phyloP scores from a whole-genome alignment of 2,113 vertebrate species.

The Pardalotus punctatus region DNA sequence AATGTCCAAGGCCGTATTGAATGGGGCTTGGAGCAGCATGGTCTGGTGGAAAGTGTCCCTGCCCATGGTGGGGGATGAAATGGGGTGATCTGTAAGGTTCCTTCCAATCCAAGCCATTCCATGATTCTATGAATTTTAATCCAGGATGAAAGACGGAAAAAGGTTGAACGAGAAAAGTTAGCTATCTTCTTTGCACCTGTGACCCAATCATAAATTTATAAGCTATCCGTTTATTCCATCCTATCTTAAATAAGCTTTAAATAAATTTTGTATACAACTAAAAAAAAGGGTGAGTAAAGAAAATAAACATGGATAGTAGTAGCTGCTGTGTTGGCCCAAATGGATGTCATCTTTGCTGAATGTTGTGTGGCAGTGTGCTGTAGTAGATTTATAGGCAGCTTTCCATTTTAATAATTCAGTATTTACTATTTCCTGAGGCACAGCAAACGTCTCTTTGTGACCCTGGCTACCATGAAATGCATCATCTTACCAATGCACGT shows the following conservation, averaged over 20 bases:
- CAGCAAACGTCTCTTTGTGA: background rate
- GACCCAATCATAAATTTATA: background rate
- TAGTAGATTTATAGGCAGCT: background rate
- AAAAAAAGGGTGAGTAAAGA: background rate
- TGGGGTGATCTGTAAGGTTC: background rate
- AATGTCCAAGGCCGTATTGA: background rate
- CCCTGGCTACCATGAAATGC: background rate
- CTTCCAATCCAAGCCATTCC: background rate
- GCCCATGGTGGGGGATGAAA: background rate
- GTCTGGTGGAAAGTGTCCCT: background rate
- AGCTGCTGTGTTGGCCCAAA: background rate
- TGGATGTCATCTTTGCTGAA: background rate
- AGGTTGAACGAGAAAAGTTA: background rate
- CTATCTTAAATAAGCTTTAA: background rate
- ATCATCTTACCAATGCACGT: background rate
- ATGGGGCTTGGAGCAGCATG: background rate
- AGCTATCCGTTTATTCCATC: background rate
- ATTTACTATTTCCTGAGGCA: background rate
- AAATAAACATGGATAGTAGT: background rate
- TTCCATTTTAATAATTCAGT: slow-evolving; percentile 10
- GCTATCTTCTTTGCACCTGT: background rate
- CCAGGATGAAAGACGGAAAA: background rate
- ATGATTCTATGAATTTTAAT: background rate
- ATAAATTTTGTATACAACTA: background rate
- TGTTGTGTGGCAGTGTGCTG: background rate